These are phyloP conservation scores for Thecophora atra DNA, from an alignment of 2,888 invertebrate species.

Conservation along the genomic window DNA sequence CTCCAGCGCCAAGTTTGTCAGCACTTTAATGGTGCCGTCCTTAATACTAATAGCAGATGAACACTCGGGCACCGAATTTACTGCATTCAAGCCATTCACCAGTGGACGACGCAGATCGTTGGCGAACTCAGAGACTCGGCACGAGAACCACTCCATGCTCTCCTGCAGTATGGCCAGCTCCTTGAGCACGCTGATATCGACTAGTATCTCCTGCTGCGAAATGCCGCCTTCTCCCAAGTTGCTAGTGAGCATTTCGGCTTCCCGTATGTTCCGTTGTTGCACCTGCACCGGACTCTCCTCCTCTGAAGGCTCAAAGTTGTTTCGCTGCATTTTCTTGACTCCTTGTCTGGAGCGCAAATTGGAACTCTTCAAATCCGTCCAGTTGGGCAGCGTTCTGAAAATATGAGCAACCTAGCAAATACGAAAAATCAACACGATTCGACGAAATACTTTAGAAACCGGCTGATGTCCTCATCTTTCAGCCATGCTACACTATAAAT, in stretches of 20 bases:
- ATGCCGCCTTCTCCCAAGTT: slow-evolving; percentile 91
- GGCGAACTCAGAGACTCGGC: slow-evolving; percentile 72
- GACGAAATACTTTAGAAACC: slow-evolving; percentile 80
- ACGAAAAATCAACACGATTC: not conserved
- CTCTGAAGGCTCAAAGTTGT: slow-evolving; percentile 69
- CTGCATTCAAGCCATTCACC: slow-evolving; percentile 58
- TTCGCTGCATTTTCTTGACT: slow-evolving; percentile 58
- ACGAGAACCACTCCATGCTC: slow-evolving; percentile 88
- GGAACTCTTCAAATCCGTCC: slow-evolving; percentile 73
- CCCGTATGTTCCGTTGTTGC: slow-evolving; percentile 81
- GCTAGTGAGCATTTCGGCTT: slow-evolving; percentile 92
- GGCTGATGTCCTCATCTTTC: slow-evolving; percentile 92
- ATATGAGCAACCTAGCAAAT: slow-evolving; percentile 26
- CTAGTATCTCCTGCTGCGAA: slow-evolving; percentile 83
- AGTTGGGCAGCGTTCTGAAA: slow-evolving; percentile 79
- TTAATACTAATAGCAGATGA: slow-evolving; percentile 65
- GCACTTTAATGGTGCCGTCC: slow-evolving; percentile 71
- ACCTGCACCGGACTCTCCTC: slow-evolving; percentile 84
- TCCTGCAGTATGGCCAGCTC: slow-evolving; percentile 91
- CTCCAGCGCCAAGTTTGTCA: slow-evolving; percentile 77
- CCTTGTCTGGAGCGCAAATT: slow-evolving; percentile 52
- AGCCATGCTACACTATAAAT: slow-evolving; percentile 90
- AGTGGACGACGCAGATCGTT: slow-evolving; percentile 70
- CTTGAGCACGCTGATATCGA: slow-evolving; percentile 82
- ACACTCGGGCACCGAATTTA: slow-evolving; percentile 55